These are phyloP conservation scores for Pionites leucogaster DNA, from an alignment of 2,113 vertebrate species.

Conservation along the genomic window DNA sequence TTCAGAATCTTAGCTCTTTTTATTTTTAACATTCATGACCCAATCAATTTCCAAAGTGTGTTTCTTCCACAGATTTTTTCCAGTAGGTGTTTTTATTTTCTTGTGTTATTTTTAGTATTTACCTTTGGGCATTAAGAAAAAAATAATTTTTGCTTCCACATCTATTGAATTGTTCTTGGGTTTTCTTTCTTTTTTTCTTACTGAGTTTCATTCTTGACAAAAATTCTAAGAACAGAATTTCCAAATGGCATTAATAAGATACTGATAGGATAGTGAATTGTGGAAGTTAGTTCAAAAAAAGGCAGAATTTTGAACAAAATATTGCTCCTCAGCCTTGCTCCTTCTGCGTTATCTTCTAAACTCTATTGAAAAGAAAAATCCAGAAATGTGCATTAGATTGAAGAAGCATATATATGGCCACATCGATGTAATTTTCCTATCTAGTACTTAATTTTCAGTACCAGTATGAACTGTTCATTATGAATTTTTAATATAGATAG, in stretches of 20 bases:
- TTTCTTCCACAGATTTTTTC: not conserved
- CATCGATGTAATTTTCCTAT: not conserved
- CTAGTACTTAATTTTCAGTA: not conserved
- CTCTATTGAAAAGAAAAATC: not conserved
- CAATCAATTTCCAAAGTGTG: not conserved
- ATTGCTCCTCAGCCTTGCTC: not conserved
- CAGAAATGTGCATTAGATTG: not conserved
- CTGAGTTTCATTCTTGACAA: not conserved
- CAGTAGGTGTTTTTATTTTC: not conserved
- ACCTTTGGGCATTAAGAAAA: not conserved
- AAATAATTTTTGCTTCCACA: not conserved
- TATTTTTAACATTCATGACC: not conserved
- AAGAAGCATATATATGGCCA: not conserved
- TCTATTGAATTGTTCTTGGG: not conserved
- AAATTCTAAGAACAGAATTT: not conserved
- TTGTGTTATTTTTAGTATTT: not conserved
- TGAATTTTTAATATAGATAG: not conserved
- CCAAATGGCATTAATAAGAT: not conserved
- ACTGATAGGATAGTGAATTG: not conserved
- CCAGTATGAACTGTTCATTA: not conserved
- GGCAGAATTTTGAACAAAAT: not conserved
- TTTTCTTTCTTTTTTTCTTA: not conserved
- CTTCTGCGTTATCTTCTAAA: not conserved
- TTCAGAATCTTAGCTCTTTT: not conserved
- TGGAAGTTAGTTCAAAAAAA: not conserved